Conservation (phyloP, 2,888 invertebrate genomes). For the Drosophila subquinaria region DNA sequence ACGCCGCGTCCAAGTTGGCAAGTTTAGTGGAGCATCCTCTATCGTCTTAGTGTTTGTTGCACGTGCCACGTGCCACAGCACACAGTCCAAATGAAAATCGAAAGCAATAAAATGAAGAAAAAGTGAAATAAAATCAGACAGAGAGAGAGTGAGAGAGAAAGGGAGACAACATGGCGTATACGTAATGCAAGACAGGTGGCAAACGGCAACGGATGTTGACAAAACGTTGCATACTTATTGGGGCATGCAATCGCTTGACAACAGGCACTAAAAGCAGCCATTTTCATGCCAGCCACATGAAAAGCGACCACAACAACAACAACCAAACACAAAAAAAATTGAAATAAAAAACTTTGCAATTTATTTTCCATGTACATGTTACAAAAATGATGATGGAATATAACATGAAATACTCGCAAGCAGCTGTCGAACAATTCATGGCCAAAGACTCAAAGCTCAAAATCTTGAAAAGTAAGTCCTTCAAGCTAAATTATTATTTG, state of each 20-base stretch:
- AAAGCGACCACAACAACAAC: slow-evolving; percentile 31
- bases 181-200: slow-evolving; percentile 52
- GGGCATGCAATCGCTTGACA: slow-evolving; percentile 52
- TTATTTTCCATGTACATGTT: slow-evolving; percentile 67
- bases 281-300: slow-evolving; percentile 49
- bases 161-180: slow-evolving; percentile 55
- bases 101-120: slow-evolving; percentile 79
- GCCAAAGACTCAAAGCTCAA: slow-evolving; percentile 18
- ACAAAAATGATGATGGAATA: slow-evolving; percentile 45
- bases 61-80: slow-evolving; percentile 63
- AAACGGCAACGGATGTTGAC: slow-evolving; percentile 49
- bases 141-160: not conserved
- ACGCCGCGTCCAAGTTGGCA: slow-evolving; percentile 69
- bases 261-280: slow-evolving; percentile 41
- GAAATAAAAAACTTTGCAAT: slow-evolving; percentile 71
- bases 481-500: slow-evolving; percentile 14
- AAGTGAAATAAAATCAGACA: slow-evolving; percentile 52
- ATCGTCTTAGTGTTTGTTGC: slow-evolving; percentile 60
- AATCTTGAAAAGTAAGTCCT: slow-evolving; percentile 19
- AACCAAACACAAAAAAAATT: slow-evolving; percentile 5
- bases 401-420: slow-evolving; percentile 29
- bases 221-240: slow-evolving; percentile 73
- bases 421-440: slow-evolving; percentile 28
- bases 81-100: slow-evolving; percentile 81
- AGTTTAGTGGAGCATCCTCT: slow-evolving; percentile 63